These are phyloP conservation scores for Caenorhabditis sp. DNA, from an alignment of 2,888 invertebrate species.

Conservation along the genomic window DNA sequence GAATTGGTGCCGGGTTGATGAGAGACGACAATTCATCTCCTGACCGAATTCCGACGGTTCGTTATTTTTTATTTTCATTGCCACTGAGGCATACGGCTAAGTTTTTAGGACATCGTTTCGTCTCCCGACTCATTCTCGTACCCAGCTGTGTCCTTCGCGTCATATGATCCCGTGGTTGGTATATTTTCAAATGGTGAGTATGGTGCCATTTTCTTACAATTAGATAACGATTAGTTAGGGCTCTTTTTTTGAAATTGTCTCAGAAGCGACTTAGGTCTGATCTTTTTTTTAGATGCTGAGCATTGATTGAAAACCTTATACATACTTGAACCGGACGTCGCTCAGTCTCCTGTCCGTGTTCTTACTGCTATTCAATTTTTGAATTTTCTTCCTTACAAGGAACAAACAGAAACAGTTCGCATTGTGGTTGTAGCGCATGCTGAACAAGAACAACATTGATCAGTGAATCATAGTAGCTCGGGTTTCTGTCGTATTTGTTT, in stretches of 20 bases:
- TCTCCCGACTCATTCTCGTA: conserved; percentile 42
- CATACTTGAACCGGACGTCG: neutral
- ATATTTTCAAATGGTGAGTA: conserved; percentile 39
- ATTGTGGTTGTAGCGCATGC: neutral
- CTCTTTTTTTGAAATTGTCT: too few species aligned
- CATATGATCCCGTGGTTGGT: conserved; percentile 33
- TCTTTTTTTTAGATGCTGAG: conserved; percentile 16
- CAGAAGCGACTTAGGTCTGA: too few species aligned
- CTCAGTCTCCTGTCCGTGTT: neutral
- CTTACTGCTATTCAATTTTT: neutral
- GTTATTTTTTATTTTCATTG: conserved; percentile 18
- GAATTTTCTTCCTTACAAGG: neutral
- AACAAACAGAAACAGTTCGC: neutral
- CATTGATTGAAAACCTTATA: too few species aligned
- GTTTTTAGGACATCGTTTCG: conserved; percentile 43
- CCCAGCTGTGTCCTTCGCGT: conserved; percentile 42
- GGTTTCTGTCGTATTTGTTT: too few species aligned
- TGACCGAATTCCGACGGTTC: conserved; percentile 49
- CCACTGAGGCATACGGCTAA: neutral
- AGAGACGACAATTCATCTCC: conserved; percentile 55
- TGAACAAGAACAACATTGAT: neutral
- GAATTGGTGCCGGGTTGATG: conserved; percentile 54
- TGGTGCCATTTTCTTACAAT: neutral
- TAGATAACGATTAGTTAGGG: too few species aligned
- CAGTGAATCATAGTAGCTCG: conserved; percentile 21